Percentiles rank a stretch among this genome's conserved stretches.
phyloP scores from a whole-genome alignment of 1,140 invertebrate genomes.

The Holotrichia oblita region DNA sequence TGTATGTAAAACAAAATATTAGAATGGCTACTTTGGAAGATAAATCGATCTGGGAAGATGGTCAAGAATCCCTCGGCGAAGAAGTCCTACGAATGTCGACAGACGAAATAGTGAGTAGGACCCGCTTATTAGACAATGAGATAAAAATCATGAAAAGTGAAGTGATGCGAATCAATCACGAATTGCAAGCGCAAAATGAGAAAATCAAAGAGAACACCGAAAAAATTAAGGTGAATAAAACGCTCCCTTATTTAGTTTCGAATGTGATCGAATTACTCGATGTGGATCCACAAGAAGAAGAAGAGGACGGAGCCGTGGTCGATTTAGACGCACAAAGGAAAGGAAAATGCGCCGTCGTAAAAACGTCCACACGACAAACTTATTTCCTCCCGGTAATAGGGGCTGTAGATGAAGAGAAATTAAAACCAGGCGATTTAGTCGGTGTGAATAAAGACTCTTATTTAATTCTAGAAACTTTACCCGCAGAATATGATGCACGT shows the following conservation, averaged over 20 bases:
- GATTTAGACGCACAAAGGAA: conserved; percentile 98
- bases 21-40: conserved; percentile 83
- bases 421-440: conserved; percentile 98
- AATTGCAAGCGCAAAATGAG: conserved; percentile 94
- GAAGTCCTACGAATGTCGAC: conserved; percentile 94
- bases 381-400: conserved; percentile 99
- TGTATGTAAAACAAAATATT: neutral
- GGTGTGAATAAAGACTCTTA: conserved; percentile 99
- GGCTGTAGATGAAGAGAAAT: conserved; percentile 94
- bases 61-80: conserved; percentile 86
- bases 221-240: conserved; percentile 99
- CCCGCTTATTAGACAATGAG: conserved; percentile 96
- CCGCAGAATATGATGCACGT: conserved; percentile 97
- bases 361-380: conserved; percentile 98
- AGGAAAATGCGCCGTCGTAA: conserved; percentile 99
- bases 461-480: conserved; percentile 95
- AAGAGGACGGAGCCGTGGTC: conserved; percentile 98
- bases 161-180: conserved; percentile 96
- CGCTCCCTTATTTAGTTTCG: conserved; percentile 97
- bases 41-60: conserved; percentile 91
- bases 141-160: conserved; percentile 99
- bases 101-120: conserved; percentile 94
- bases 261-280: conserved; percentile 99
- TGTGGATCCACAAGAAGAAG: conserved; percentile 97
- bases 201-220: conserved; percentile 99